Evolutionary conservation across 2,797 vertebrate genomes (phyloP).

Genomic region (Okamejei kenojei): DNA sequence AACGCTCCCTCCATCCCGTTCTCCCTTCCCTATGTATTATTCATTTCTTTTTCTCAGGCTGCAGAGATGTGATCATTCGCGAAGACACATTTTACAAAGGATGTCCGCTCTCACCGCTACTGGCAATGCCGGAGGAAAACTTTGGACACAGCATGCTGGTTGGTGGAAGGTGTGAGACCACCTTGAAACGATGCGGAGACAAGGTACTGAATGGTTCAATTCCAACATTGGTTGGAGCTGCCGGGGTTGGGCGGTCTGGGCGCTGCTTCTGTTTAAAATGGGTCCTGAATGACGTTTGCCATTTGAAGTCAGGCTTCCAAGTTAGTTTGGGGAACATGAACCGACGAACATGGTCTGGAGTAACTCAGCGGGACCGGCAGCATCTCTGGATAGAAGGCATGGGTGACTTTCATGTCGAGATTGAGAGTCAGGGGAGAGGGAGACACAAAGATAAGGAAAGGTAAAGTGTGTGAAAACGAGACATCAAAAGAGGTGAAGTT

Average conservation of each 20-base stretch:
- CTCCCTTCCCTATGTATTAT: not conserved
- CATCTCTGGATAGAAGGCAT: no score
- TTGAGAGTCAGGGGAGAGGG: no score
- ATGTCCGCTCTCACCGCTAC: not conserved
- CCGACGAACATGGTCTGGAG: not conserved
- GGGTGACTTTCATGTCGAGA: no score
- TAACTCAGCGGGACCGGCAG: no score
- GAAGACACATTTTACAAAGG: not conserved
- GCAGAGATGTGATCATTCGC: not conserved
- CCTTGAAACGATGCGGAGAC: not conserved
- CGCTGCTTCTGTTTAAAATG: not conserved
- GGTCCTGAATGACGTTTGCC: not conserved
- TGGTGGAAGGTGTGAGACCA: not conserved
- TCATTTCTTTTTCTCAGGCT: not conserved
- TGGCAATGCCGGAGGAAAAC: not conserved
- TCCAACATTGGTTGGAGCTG: not conserved
- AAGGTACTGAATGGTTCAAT: constrained; percentile 1
- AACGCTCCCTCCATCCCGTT: not conserved
- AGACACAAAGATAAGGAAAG: no score
- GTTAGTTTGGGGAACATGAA: not conserved
- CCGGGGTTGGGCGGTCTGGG: not conserved
- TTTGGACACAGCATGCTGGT: not conserved
- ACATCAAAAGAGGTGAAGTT: no score
- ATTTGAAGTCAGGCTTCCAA: not conserved
- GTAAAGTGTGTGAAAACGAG: no score